Conservation (phyloP, 2,113 vertebrate genomes). For the Mixornis gularis region DNA sequence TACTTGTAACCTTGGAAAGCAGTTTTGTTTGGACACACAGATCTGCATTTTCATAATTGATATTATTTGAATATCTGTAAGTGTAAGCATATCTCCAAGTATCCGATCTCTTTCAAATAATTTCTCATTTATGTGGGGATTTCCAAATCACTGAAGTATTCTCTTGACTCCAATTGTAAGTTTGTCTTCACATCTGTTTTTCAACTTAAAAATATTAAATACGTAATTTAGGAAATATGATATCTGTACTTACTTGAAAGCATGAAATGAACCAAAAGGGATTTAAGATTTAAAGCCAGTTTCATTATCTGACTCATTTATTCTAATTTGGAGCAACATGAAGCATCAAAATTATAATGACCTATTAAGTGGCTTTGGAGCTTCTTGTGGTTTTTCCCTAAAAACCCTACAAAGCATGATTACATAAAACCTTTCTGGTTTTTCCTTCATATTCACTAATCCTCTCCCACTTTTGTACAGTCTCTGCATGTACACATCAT, state of each 20-base stretch:
- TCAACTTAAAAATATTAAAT: neutral
- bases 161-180: neutral
- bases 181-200: conserved; percentile 7
- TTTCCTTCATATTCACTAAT: neutral
- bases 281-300: neutral
- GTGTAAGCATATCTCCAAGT: neutral
- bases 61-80: neutral
- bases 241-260: neutral
- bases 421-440: neutral
- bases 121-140: neutral
- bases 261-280: neutral
- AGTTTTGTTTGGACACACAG: neutral
- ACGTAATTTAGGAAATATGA: neutral
- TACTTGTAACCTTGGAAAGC: neutral
- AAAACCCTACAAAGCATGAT: neutral
- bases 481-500: neutral
- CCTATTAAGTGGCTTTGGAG: neutral
- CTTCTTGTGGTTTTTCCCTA: neutral
- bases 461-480: neutral
- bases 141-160: neutral
- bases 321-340: neutral
- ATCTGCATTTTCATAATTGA: neutral
- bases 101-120: neutral
- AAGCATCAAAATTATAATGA: neutral
- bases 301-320: conserved; percentile 10